phyloP scores from a whole-genome alignment of 1,140 invertebrate species.

The Parasteatoda tepidariorum region DNA sequence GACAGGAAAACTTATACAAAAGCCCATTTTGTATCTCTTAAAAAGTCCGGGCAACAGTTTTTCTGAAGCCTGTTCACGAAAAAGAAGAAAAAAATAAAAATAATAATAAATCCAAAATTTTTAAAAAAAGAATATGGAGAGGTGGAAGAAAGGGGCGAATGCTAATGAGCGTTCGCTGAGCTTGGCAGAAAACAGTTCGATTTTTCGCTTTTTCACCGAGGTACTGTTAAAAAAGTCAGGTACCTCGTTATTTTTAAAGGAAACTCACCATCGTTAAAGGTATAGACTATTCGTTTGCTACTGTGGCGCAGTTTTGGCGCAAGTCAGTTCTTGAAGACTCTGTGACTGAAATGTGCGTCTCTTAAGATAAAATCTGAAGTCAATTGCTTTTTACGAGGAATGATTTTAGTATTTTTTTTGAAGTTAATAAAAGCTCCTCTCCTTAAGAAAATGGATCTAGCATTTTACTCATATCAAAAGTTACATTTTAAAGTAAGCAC shows the following conservation, averaged over 20 bases:
- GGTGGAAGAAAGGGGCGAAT: no score
- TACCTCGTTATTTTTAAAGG: neutral
- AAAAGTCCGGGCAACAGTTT: neutral
- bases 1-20: constrained; percentile 28
- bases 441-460: no score
- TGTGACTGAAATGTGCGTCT: no score
- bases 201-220: constrained; percentile 33
- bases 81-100: neutral
- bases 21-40: constrained; percentile 8
- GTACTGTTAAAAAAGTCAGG: neutral
- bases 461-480: no score
- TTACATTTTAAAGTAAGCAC: no score
- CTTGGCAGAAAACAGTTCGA: constrained; percentile 18
- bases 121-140: neutral
- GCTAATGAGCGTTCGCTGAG: constrained; percentile 17
- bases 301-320: neutral
- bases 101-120: neutral
- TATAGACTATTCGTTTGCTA: neutral
- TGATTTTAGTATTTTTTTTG: no score
- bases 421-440: no score
- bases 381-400: no score
- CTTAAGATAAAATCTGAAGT: no score
- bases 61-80: neutral
- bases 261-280: constrained; percentile 31
- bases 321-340: no score